Conservation (phyloP, 35 echinoderm and acorn worm genomes). For the Ptychodera flava region DNA sequence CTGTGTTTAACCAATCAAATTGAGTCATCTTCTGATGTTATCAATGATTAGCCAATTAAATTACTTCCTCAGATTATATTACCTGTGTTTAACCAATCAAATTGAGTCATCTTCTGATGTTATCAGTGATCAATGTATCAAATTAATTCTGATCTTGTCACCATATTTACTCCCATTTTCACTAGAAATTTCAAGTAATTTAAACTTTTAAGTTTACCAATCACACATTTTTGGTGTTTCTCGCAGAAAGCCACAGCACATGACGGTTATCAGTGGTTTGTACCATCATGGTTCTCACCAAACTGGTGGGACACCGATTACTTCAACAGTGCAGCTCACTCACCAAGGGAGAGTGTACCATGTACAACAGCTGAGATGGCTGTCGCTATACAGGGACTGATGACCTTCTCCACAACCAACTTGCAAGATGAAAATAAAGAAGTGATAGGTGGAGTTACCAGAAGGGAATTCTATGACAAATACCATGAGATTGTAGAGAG, state of each 20-base stretch:
- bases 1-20: no score
- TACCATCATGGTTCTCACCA: constrained; percentile 35
- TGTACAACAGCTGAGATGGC: constrained; percentile 51
- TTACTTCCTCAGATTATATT: no score
- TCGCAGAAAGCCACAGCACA: constrained; percentile 39
- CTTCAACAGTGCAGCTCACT: constrained; percentile 28
- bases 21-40: no score
- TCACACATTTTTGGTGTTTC: no score
- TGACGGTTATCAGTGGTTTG: constrained; percentile 65
- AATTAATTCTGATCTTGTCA: no score
- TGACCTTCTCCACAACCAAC: constrained; percentile 36
- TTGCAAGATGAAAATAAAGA: constrained; percentile 16
- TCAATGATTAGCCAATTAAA: no score
- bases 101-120: no score
- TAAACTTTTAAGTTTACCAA: no score
- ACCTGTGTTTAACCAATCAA: no score
- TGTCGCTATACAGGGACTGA: constrained; percentile 37
- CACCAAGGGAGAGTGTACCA: constrained; percentile 6
- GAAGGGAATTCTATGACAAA: constrained; percentile 9
- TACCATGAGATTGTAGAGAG: constrained; percentile 22
- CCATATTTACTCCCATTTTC: no score
- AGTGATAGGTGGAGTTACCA: constrained; percentile 20
- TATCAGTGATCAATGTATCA: no score
- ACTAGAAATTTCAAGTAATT: no score
- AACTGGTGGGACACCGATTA: constrained; percentile 62